phyloP scores from a whole-genome alignment of 2,797 vertebrate genomes.

The Tragopan temminckii region DNA sequence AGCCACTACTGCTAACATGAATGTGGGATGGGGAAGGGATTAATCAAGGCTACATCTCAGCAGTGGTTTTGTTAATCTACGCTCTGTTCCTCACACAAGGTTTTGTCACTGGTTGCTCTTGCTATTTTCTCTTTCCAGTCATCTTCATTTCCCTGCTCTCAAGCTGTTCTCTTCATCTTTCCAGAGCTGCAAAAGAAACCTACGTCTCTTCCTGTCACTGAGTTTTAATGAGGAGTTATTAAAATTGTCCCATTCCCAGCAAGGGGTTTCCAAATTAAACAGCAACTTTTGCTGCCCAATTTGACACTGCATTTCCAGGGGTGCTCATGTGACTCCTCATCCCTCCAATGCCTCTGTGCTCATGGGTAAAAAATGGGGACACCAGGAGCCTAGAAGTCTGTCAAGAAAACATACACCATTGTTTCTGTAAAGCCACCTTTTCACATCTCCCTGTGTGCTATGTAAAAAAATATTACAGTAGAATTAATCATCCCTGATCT shows the following conservation, averaged over 20 bases:
- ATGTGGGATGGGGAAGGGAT: background rate
- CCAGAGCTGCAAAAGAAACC: constrained; percentile 24
- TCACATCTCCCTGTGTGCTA: background rate
- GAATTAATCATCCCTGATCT: background rate
- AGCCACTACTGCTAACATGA: background rate
- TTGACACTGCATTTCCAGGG: background rate
- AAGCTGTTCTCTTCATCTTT: constrained; percentile 57
- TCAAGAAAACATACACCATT: background rate
- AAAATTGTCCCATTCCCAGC: constrained; percentile 40
- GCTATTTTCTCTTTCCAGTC: constrained; percentile 14
- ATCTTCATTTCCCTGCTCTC: constrained; percentile 24
- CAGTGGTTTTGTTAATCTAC: background rate
- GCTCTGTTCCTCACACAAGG: constrained; percentile 1
- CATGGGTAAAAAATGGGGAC: background rate
- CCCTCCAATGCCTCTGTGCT: background rate
- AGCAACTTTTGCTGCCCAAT: constrained; percentile 7
- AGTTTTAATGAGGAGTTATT: constrained; percentile 65
- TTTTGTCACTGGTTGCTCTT: constrained; percentile 1
- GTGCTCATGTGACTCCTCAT: background rate
- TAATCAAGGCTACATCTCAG: background rate
- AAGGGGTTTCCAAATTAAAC: constrained; percentile 40
- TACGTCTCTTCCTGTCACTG: background rate
- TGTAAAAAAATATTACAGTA: background rate
- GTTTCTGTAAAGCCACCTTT: background rate
- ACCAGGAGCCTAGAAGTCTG: background rate